A percentile compares a stretch with the other conserved stretches of the same genome.
Conservation (phyloP, 2,888 invertebrate species). For the Volucella bombylans region DNA sequence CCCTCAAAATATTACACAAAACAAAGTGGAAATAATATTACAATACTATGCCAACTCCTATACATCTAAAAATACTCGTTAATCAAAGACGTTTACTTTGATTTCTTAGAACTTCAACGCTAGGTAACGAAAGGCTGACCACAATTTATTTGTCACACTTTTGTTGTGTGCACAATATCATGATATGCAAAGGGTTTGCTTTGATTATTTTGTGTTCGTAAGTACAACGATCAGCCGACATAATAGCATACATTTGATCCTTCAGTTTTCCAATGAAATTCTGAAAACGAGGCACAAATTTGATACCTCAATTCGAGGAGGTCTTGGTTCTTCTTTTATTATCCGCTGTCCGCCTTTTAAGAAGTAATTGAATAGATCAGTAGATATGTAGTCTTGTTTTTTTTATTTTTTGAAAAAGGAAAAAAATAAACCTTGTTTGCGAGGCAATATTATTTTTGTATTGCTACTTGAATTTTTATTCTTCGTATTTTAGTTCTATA, state of each 20-base stretch:
- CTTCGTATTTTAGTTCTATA: too few species aligned
- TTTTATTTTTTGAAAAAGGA: slow-evolving; percentile 37
- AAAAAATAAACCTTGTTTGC: slow-evolving; percentile 8
- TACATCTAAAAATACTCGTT: too few species aligned
- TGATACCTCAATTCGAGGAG: slow-evolving; percentile 68
- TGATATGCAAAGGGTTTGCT: too few species aligned
- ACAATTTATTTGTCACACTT: not conserved
- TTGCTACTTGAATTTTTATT: not conserved
- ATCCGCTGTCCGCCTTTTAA: slow-evolving; percentile 59
- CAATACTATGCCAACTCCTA: too few species aligned
- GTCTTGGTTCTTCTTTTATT: slow-evolving; percentile 64
- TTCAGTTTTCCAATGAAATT: slow-evolving; percentile 59
- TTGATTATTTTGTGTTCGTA: not conserved
- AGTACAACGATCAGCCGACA: slow-evolving; percentile 37
- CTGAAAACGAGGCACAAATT: slow-evolving; percentile 57
- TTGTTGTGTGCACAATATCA: too few species aligned
- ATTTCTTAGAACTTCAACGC: too few species aligned
- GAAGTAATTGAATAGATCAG: slow-evolving; percentile 58
- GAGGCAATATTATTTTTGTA: slow-evolving; percentile 6
- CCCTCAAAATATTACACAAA: too few species aligned
- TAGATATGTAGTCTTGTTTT: slow-evolving; percentile 32
- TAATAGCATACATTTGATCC: slow-evolving; percentile 47
- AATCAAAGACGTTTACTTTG: too few species aligned
- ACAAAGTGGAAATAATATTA: too few species aligned
- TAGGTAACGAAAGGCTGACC: too few species aligned